Evolutionary conservation across 2,797 vertebrate genomes (phyloP), one percentile per base, ranked within the genome.

Genomic region (Chaunax sp.): DNA sequence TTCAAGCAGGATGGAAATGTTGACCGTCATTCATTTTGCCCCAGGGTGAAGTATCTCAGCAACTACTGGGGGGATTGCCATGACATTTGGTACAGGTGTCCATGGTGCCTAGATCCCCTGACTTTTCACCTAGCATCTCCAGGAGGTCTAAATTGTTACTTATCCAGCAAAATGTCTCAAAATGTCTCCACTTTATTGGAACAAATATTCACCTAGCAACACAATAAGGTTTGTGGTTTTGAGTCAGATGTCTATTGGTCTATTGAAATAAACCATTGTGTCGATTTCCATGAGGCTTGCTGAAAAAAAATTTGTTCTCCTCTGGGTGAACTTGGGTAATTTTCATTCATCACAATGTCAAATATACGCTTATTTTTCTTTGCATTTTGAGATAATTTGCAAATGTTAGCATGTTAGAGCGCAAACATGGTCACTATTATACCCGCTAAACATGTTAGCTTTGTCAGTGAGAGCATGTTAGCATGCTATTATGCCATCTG

Each of bases 91-190:
- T 26, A 14, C 22, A 62, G 6, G 59, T 9, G 23, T 18, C 1
- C 33, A 20, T 2, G 1, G 16, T 49, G 19, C 4, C 6, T 38
- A 43, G 18, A 65, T 38, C 35, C 16, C 6, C 6, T 3, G 2
- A 38, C 18, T 70, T 46, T 64, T 58, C 23, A 51, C 49, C 4
- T 5, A 43, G 13, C 11, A 9, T 35, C 19, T 28, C 18, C 22
- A 65, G n/a, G 30, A 41, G 2, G 19, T 20, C 7, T 20, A 14
- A 10, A 1, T 37, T 33, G 63, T 61, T 6, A 51, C 56, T 58
- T 40, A 37, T 28, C 28, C 33, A 56, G 23, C 57, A 13, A 68
- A 67, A 57, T 37, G 54, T 26, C 6, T 63, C 6, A 57, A 43
- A 22, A 71, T 18, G 1, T 40, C 0, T 6, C 25, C 22, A 5